Percentiles rank a stretch among this genome's conserved stretches.
These are phyloP conservation scores for Ochotona princeps DNA, from an alignment of 2,113 vertebrate species.

Conservation along the genomic window DNA sequence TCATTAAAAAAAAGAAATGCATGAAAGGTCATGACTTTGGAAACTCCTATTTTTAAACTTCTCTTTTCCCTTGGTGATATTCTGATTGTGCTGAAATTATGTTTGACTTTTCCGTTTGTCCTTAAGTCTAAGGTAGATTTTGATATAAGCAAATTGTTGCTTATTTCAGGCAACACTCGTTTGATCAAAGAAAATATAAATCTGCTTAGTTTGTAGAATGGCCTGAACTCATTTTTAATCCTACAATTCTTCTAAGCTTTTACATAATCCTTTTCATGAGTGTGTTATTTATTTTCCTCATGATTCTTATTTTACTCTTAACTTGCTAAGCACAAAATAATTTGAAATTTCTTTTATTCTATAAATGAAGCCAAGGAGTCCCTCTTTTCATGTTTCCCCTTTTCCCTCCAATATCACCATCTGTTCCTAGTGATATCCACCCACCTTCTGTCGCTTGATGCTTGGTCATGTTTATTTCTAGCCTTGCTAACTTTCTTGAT, in stretches of 20 bases:
- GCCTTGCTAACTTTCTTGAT: background rate
- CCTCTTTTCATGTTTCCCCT: background rate
- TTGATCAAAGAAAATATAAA: background rate
- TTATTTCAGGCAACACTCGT: background rate
- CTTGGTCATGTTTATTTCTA: constrained; percentile 20
- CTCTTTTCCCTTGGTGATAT: background rate
- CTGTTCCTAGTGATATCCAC: background rate
- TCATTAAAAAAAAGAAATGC: background rate
- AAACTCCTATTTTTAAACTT: background rate
- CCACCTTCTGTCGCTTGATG: background rate
- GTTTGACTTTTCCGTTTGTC: background rate
- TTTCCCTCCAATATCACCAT: background rate
- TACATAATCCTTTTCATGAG: background rate
- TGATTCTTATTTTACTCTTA: background rate
- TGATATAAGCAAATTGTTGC: background rate
- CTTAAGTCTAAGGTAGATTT: background rate
- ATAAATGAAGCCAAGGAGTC: background rate
- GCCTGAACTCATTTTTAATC: background rate
- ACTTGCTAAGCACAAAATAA: background rate
- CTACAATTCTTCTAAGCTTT: background rate
- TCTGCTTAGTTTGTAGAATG: background rate
- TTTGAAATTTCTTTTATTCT: background rate
- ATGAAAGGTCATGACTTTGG: background rate
- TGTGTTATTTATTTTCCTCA: background rate
- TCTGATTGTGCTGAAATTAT: background rate